Evolutionary conservation across 1,140 invertebrate species (phyloP).

Genomic region (Drosophila biarmipes): DNA sequence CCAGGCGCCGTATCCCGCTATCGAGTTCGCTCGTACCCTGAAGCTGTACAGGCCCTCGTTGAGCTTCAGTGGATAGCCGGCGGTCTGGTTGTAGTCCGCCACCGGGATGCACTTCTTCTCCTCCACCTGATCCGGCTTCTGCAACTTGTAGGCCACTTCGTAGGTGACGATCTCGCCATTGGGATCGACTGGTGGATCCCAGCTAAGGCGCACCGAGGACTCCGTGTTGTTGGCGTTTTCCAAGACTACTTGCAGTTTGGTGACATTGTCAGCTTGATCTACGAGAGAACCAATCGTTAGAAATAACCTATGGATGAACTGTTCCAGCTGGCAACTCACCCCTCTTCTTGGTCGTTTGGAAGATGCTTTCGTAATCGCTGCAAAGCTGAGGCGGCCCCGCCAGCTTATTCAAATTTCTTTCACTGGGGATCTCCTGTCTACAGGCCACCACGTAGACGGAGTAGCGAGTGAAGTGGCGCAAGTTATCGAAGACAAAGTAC

Average conservation of each 20-base stretch:
- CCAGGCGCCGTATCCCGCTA: conserved; percentile 90
- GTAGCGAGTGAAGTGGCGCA: conserved; percentile 91
- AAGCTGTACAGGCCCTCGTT: conserved; percentile 94
- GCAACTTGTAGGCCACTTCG: conserved; percentile 90
- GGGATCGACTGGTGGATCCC: conserved; percentile 92
- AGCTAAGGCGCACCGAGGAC: conserved; percentile 87
- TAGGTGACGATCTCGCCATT: conserved; percentile 95
- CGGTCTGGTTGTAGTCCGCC: conserved; percentile 57
- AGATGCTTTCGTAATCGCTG: conserved; percentile 33
- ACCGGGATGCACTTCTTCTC: conserved; percentile 85
- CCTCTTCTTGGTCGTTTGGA: conserved; percentile 54
- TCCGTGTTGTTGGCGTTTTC: conserved; percentile 64
- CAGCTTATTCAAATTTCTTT: conserved; percentile 27
- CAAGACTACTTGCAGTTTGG: conserved; percentile 11
- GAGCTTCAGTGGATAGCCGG: conserved; percentile 85
- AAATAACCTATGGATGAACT: not conserved
- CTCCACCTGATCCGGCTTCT: conserved; percentile 82
- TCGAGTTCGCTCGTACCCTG: conserved; percentile 90
- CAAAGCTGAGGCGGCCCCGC: conserved; percentile 21
- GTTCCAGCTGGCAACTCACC: conserved; percentile 39
- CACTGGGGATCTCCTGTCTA: conserved; percentile 84
- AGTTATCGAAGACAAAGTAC: conserved; percentile 86
- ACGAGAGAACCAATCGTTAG: not conserved
- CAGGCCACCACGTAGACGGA: conserved; percentile 90
- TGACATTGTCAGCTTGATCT: conserved; percentile 56